Evolutionary conservation across 2,113 vertebrate genomes (phyloP).

Genomic region (Spizaetus ornatus): DNA sequence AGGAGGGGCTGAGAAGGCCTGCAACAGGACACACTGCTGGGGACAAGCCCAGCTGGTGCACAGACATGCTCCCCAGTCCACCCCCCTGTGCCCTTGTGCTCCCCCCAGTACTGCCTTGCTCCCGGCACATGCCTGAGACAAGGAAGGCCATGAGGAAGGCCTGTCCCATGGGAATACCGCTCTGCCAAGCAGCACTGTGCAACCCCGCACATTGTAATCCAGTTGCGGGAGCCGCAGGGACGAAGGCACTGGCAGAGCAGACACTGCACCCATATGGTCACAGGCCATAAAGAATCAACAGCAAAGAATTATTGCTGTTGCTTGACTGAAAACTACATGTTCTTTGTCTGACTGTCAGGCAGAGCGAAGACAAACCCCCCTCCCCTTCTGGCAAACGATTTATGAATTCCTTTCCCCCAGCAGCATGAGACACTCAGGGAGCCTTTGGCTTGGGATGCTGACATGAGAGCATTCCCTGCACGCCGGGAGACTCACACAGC

Average conservation of each 20-base stretch:
- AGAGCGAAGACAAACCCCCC: not conserved
- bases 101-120: fast-evolving
- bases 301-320: not conserved
- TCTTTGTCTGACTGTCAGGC: not conserved
- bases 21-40: not conserved
- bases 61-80: fast-evolving
- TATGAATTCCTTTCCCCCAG: not conserved
- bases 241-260: fast-evolving
- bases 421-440: fast-evolving
- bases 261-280: not conserved
- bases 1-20: slow-evolving; percentile 98
- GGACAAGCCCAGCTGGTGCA: not conserved
- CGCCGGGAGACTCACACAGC: slow-evolving; percentile 82
- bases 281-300: not conserved
- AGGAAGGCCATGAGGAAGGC: not conserved
- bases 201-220: fast-evolving
- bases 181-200: not conserved
- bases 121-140: not conserved
- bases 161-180: fast-evolving
- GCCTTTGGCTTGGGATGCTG: fast-evolving
- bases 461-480: fast-evolving
- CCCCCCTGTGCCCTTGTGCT: not conserved
- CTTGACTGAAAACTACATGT: not conserved
- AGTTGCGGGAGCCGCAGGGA: not conserved
- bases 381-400: too few relatives aligned